Conservation (phyloP, 2,113 vertebrate species). For the Otolemur garnettii region DNA sequence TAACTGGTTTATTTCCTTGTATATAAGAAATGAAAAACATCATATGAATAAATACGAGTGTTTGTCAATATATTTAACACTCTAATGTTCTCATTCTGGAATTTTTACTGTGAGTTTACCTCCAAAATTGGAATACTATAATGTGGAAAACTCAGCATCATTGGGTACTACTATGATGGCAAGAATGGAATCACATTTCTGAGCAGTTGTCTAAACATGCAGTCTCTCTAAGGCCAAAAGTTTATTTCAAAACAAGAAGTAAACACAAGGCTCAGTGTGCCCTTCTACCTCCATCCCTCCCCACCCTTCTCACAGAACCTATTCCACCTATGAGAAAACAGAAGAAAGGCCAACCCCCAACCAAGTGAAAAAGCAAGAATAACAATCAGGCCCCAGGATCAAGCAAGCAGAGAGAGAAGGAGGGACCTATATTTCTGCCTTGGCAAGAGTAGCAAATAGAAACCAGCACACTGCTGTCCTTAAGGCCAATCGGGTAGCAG, state of each 20-base stretch:
- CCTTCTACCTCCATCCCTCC: background rate
- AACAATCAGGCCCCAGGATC: background rate
- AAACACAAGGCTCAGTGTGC: background rate
- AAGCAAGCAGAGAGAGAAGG: background rate
- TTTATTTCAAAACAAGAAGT: conserved; percentile 20
- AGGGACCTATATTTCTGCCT: background rate
- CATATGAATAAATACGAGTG: background rate
- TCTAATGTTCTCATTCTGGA: background rate
- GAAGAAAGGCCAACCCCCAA: background rate
- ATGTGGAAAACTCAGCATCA: background rate
- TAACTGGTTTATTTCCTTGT: background rate
- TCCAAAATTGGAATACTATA: background rate
- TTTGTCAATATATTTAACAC: background rate
- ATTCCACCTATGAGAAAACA: background rate
- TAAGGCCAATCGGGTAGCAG: background rate
- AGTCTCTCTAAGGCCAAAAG: background rate
- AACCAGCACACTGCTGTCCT: background rate
- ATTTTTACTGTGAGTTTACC: background rate
- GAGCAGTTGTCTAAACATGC: background rate
- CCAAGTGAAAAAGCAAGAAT: background rate
- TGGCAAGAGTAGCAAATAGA: background rate
- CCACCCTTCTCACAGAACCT: background rate
- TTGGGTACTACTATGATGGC: background rate
- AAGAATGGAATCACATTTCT: conserved; percentile 16
- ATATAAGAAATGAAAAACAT: background rate